phyloP scores from a whole-genome alignment of 2,113 vertebrate genomes.

The Erpornis zantholeuca region DNA sequence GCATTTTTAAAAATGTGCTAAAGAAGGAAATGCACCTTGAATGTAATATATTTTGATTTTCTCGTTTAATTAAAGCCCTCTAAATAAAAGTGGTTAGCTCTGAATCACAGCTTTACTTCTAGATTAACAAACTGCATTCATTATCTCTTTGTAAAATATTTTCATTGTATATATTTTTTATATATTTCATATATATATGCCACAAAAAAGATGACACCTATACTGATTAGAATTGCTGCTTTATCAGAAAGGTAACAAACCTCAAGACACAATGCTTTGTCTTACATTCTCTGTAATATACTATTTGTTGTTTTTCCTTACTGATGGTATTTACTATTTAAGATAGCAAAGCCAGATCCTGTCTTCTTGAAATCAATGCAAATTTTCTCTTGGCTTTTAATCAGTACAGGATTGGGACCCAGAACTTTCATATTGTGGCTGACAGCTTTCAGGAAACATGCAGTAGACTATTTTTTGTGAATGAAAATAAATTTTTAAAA shows the following conservation, averaged over 20 bases:
- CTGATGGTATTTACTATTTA: neutral
- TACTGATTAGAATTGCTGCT: neutral
- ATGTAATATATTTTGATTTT: neutral
- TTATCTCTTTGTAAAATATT: slow-evolving; percentile 20
- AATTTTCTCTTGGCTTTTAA: neutral
- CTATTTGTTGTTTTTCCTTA: neutral
- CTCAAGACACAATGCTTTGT: neutral
- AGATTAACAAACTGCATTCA: neutral
- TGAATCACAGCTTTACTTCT: neutral
- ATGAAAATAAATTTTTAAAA: neutral
- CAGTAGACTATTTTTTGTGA: neutral
- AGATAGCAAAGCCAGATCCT: neutral
- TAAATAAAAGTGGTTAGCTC: neutral
- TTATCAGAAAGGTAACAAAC: neutral
- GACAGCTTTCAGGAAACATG: neutral
- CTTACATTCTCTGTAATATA: neutral
- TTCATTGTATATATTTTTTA: neutral
- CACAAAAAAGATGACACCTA: neutral
- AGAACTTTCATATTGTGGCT: neutral
- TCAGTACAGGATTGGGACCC: neutral
- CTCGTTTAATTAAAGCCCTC: neutral
- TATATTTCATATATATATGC: neutral
- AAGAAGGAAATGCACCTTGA: slow-evolving; percentile 52
- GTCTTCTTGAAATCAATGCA: neutral
- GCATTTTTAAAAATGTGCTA: neutral